Evolutionary conservation across 2,797 vertebrate species (phyloP).

Genomic region (Acipenser ruthenus): DNA sequence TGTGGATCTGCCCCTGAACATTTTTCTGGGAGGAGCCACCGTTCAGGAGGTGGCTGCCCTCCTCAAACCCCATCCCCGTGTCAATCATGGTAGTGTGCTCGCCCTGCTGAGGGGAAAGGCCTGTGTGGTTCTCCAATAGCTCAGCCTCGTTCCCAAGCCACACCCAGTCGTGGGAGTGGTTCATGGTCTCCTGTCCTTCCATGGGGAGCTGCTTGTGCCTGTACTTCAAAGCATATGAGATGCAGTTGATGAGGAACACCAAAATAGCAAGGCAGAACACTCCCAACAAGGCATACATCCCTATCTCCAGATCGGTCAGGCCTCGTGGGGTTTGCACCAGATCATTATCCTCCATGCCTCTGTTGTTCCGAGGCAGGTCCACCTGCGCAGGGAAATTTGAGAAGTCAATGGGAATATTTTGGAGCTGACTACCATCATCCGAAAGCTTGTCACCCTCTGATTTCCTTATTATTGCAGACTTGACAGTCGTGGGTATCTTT

Average conservation of each 20-base stretch:
- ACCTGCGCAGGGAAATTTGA: constrained; percentile 76
- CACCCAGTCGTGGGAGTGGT: constrained; percentile 92
- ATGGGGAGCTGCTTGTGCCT: constrained; percentile 80
- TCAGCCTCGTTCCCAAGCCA: constrained; percentile 84
- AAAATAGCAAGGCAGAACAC: constrained; percentile 93
- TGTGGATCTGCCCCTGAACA: constrained; percentile 51
- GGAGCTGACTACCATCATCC: constrained; percentile 51
- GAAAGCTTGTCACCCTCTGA: constrained; percentile 56
- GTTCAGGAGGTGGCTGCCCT: constrained; percentile 70
- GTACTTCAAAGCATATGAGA: constrained; percentile 84
- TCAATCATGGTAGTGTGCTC: constrained; percentile 65
- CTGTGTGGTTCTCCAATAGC: constrained; percentile 60
- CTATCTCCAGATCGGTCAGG: constrained; percentile 84
- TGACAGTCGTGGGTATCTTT: constrained; percentile 64
- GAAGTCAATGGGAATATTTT: constrained; percentile 72
- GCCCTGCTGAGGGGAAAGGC: constrained; percentile 63
- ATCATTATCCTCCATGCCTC: constrained; percentile 55
- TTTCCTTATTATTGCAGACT: constrained; percentile 50
- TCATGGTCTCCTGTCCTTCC: constrained; percentile 71
- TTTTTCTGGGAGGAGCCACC: constrained; percentile 55
- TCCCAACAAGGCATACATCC: constrained; percentile 91
- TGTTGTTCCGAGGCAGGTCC: constrained; percentile 62
- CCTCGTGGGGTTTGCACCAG: constrained; percentile 62
- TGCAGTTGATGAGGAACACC: constrained; percentile 91
- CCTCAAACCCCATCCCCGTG: constrained; percentile 48